Percentiles rank a stretch among this genome's conserved stretches.
Evolutionary conservation across 2,888 invertebrate species (phyloP).

Genomic region (Auanema freiburgensis): DNA sequence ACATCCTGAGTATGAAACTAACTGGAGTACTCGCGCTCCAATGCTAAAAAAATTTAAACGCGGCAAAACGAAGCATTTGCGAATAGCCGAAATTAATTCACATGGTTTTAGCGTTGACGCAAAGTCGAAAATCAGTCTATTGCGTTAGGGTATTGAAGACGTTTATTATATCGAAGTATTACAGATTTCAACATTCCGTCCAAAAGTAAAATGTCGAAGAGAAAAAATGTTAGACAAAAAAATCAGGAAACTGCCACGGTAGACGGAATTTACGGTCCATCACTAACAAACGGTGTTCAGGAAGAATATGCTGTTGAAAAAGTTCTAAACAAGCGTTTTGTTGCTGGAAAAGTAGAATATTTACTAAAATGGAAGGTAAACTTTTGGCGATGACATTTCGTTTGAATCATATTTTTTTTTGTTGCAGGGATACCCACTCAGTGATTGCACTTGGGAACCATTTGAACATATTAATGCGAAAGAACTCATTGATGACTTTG

Average conservation of each 20-base stretch:
- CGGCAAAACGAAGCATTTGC: too few relatives aligned
- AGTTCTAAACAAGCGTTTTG: conserved; percentile 28
- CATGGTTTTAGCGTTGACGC: too few relatives aligned
- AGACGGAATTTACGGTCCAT: conserved; percentile 3
- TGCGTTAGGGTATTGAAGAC: too few relatives aligned
- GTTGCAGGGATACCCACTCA: conserved; percentile 26
- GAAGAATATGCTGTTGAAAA: conserved; percentile 29
- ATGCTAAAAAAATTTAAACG: too few relatives aligned
- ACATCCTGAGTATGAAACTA: too few relatives aligned
- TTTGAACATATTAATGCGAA: conserved; percentile 31
- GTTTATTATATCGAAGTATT: too few relatives aligned
- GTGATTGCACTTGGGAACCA: conserved; percentile 41
- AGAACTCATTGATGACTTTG: conserved; percentile 26
- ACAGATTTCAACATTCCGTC: conserved; percentile 1
- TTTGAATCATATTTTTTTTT: background rate
- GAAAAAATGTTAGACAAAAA: conserved; percentile 2
- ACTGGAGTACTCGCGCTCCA: too few relatives aligned
- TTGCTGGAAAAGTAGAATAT: conserved; percentile 24
- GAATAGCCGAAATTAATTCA: too few relatives aligned
- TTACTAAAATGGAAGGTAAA: conserved; percentile 35
- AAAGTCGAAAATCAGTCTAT: too few relatives aligned
- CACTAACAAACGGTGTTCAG: background rate
- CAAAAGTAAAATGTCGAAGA: conserved; percentile 1
- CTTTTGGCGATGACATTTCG: background rate
- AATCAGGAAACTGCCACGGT: conserved; percentile 6